phyloP scores from a whole-genome alignment of 2,888 invertebrate genomes.

The Leptinotarsa haldemani region DNA sequence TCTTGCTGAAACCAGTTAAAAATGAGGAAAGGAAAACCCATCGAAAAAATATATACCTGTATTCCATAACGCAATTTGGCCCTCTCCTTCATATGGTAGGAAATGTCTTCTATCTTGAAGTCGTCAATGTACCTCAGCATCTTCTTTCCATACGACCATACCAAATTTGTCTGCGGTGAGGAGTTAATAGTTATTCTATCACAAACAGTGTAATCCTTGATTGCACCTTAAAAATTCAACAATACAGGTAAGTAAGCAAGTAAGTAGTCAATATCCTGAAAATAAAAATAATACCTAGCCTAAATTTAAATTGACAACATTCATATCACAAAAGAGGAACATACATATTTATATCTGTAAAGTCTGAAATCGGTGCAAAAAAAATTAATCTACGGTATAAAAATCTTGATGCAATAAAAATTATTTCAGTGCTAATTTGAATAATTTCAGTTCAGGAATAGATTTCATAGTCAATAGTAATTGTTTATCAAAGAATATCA shows the following conservation, averaged over 20 bases:
- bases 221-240: constrained; percentile 66
- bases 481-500: too few relatives aligned
- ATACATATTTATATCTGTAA: too few relatives aligned
- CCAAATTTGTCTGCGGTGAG: constrained; percentile 78
- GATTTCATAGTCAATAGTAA: too few relatives aligned
- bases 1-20: constrained; percentile 70
- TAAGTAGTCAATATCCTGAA: too few relatives aligned
- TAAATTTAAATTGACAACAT: too few relatives aligned
- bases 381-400: too few relatives aligned
- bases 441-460: too few relatives aligned
- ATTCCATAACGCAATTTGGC: constrained; percentile 83
- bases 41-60: constrained; percentile 68
- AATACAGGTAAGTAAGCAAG: neutral
- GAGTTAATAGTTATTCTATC: constrained; percentile 86
- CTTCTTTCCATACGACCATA: constrained; percentile 81
- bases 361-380: too few relatives aligned
- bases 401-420: too few relatives aligned
- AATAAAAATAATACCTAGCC: too few relatives aligned
- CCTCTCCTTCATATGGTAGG: constrained; percentile 77
- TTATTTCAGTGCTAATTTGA: too few relatives aligned
- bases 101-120: constrained; percentile 73
- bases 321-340: too few relatives aligned
- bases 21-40: neutral
- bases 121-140: constrained; percentile 73
- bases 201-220: constrained; percentile 81